Evolutionary conservation across 2,797 vertebrate species (phyloP).

Genomic region (Danio choprae): DNA sequence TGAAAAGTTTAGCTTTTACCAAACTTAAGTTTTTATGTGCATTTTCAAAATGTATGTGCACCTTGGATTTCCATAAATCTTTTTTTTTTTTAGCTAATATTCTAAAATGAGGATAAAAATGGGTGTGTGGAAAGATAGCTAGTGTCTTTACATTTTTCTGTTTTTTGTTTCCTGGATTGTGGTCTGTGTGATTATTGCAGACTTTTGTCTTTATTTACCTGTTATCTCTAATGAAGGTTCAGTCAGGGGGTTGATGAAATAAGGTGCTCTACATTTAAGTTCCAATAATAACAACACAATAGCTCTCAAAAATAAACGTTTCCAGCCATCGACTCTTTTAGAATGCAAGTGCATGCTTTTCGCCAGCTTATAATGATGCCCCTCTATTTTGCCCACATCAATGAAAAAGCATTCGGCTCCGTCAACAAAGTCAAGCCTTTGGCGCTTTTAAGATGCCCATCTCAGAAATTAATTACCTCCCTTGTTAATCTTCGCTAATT

Average conservation of each 20-base stretch:
- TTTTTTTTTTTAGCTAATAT: too few relatives aligned
- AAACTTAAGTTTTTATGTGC: too few relatives aligned
- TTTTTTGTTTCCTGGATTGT: neutral
- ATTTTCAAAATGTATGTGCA: too few relatives aligned
- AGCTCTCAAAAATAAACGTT: constrained; percentile 24
- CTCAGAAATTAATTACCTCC: constrained; percentile 68
- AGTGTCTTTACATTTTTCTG: too few relatives aligned
- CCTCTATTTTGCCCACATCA: constrained; percentile 53
- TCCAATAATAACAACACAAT: constrained; percentile 37
- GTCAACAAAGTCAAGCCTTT: constrained; percentile 63
- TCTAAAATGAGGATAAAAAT: too few relatives aligned
- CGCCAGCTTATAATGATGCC: constrained; percentile 53
- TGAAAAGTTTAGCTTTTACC: too few relatives aligned
- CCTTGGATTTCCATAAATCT: too few relatives aligned
- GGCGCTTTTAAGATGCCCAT: constrained; percentile 65
- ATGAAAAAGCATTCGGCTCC: constrained; percentile 58
- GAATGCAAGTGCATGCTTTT: constrained; percentile 45
- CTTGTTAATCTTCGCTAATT: constrained; percentile 66
- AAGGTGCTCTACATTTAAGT: constrained; percentile 15
- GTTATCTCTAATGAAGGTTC: constrained; percentile 1
- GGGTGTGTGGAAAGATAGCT: too few relatives aligned
- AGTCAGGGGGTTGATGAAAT: neutral
- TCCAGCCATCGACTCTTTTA: constrained; percentile 27
- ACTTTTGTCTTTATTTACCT: neutral
- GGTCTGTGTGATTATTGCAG: neutral